Conservation (phyloP, 1,140 invertebrate genomes). For the Bombus cullumanus region DNA sequence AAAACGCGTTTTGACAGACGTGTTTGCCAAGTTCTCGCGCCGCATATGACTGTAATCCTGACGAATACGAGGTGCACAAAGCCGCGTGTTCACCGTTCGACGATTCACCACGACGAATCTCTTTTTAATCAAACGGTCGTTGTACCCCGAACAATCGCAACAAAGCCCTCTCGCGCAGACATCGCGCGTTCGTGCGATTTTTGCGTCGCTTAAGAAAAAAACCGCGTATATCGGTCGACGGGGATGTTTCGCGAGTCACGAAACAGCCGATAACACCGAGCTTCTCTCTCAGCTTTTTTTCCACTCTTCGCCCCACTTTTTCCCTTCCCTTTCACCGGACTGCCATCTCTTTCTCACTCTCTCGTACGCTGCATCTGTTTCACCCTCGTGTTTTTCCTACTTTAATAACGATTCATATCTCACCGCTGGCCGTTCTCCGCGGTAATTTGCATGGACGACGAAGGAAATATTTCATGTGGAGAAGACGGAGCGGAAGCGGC, state of each 20-base stretch:
- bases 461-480: slow-evolving; percentile 16
- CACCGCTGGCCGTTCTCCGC: background rate
- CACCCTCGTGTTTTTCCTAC: background rate
- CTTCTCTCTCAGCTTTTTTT: background rate
- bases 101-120: slow-evolving; percentile 60
- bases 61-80: slow-evolving; percentile 62
- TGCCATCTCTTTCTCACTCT: background rate
- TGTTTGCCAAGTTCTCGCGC: slow-evolving; percentile 65
- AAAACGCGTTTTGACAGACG: slow-evolving; percentile 68
- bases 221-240: slow-evolving; percentile 12
- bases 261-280: slow-evolving; percentile 32
- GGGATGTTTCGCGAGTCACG: slow-evolving; percentile 21
- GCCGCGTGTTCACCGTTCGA: slow-evolving; percentile 48
- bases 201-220: slow-evolving; percentile 39
- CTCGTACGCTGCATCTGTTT: background rate
- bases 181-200: slow-evolving; percentile 19
- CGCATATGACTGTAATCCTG: slow-evolving; percentile 69
- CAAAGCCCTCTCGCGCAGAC: slow-evolving; percentile 41
- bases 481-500: background rate
- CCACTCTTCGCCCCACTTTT: background rate
- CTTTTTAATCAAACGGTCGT: slow-evolving; percentile 68
- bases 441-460: slow-evolving; percentile 32
- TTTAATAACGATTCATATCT: slow-evolving; percentile 39
- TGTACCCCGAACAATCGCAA: slow-evolving; percentile 49
- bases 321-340: background rate